A percentile compares a stretch with the other conserved stretches of the same genome.
Conservation (phyloP, 2,797 vertebrate genomes). For the Helicolenus hilgendorfi region DNA sequence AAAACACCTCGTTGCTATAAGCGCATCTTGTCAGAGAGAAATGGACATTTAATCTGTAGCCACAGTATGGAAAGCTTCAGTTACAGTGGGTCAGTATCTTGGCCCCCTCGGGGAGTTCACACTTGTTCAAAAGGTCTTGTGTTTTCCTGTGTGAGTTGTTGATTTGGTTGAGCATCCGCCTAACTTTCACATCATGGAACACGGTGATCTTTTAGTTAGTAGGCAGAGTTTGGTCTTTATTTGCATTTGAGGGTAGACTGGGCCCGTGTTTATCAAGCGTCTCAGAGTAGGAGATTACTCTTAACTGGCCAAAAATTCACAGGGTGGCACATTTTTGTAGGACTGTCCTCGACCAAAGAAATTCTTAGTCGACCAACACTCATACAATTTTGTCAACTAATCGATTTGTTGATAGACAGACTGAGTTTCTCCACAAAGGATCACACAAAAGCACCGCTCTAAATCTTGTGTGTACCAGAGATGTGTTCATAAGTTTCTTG, state of each 20-base stretch:
- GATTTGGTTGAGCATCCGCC: neutral
- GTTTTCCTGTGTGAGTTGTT: neutral
- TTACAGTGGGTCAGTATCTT: neutral
- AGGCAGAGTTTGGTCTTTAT: neutral
- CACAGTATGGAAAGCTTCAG: neutral
- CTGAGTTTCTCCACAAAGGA: too few relatives aligned
- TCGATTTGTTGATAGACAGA: too few relatives aligned
- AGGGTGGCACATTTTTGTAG: neutral
- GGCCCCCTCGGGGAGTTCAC: neutral
- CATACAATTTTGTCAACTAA: too few relatives aligned
- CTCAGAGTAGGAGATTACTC: neutral
- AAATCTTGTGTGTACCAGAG: too few relatives aligned
- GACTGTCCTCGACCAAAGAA: too few relatives aligned
- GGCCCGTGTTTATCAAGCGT: neutral
- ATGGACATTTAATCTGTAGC: slow-evolving; percentile 28
- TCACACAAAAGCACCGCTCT: too few relatives aligned
- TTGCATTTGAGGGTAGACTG: neutral
- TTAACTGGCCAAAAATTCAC: neutral
- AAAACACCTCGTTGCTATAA: neutral
- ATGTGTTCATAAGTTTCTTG: rapidly evolving
- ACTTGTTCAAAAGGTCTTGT: neutral
- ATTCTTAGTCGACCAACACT: too few relatives aligned
- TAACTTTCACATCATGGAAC: neutral
- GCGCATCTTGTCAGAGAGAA: neutral
- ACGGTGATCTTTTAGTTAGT: neutral